phyloP scores from a whole-genome alignment of 92 coral and sea anemone genomes.

The Bergia puertoricense region DNA sequence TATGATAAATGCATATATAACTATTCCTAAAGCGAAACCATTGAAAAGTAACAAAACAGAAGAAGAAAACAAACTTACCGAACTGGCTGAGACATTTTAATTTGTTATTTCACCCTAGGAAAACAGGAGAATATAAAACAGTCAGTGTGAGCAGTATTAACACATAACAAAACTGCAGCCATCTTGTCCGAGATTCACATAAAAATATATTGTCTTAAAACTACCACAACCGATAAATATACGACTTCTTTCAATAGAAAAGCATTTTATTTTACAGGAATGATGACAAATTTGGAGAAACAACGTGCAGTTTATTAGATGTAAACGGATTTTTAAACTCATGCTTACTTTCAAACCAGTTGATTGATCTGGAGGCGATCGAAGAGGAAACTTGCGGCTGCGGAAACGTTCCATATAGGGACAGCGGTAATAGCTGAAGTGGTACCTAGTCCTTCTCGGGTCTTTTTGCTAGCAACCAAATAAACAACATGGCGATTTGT shows the following conservation, averaged over 20 bases:
- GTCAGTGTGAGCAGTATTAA: not conserved
- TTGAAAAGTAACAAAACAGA: not conserved
- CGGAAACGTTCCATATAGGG: not conserved
- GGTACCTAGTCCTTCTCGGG: slow-evolving; percentile 2
- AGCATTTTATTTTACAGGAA: not conserved
- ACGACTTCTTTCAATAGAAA: not conserved
- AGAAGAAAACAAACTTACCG: slow-evolving; percentile 66
- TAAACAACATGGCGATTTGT: not conserved
- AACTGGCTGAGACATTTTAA: slow-evolving; percentile 87
- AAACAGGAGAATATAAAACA: not conserved
- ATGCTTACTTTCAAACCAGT: slow-evolving; percentile 37
- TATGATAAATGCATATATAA: not conserved
- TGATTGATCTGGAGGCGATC: slow-evolving; percentile 28
- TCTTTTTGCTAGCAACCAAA: slow-evolving; percentile 28
- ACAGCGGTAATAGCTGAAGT: slow-evolving; percentile 18
- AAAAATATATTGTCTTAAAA: not conserved
- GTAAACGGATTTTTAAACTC: slow-evolving; percentile 24
- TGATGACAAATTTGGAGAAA: not conserved
- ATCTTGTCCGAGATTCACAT: not conserved
- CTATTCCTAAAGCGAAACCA: not conserved
- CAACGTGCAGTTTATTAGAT: not conserved
- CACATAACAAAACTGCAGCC: slow-evolving; percentile 25
- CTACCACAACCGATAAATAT: not conserved
- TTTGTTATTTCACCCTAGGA: slow-evolving; percentile 59
- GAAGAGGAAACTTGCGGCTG: slow-evolving; percentile 17